Percentiles rank a stretch among this genome's conserved stretches.
These are phyloP conservation scores for Rhynchomys soricoides DNA, from an alignment of 2,113 vertebrate genomes.

Conservation along the genomic window DNA sequence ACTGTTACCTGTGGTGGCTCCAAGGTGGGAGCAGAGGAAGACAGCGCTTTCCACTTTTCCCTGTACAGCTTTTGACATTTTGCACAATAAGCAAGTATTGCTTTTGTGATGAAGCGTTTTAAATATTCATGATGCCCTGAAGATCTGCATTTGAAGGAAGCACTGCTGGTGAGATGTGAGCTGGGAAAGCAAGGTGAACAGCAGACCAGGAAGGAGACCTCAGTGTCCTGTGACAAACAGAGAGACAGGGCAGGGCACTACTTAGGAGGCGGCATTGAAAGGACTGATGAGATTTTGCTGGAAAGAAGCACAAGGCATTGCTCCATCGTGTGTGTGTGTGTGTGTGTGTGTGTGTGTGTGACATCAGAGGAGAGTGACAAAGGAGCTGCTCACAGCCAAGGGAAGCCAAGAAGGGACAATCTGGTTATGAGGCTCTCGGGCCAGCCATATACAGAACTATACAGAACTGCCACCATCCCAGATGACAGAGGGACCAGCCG, in stretches of 20 bases:
- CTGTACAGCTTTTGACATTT: slow-evolving; percentile 4
- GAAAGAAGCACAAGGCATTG: not conserved
- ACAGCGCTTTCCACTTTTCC: not conserved
- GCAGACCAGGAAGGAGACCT: not conserved
- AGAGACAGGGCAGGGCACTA: not conserved
- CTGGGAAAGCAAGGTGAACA: not conserved
- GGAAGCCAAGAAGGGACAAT: not conserved
- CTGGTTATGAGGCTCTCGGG: accelerated
- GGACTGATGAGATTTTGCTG: not conserved
- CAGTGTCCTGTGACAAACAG: not conserved
- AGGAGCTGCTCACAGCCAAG: not conserved
- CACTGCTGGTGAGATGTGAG: not conserved
- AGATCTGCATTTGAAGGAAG: slow-evolving; percentile 26
- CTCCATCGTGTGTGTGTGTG: no score
- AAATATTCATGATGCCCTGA: slow-evolving; percentile 15
- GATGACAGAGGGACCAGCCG: not conserved
- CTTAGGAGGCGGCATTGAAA: not conserved
- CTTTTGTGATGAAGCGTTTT: slow-evolving; percentile 23
- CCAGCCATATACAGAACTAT: not conserved
- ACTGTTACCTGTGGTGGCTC: accelerated
- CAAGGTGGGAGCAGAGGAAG: not conserved
- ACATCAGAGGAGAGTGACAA: not conserved
- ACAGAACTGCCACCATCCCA: not conserved
- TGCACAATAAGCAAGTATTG: slow-evolving; percentile 19
- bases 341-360: no score